A percentile compares a stretch with the other conserved stretches of the same genome.
Evolutionary conservation across 2,113 vertebrate genomes (phyloP).

Genomic region (Menura novaehollandiae): DNA sequence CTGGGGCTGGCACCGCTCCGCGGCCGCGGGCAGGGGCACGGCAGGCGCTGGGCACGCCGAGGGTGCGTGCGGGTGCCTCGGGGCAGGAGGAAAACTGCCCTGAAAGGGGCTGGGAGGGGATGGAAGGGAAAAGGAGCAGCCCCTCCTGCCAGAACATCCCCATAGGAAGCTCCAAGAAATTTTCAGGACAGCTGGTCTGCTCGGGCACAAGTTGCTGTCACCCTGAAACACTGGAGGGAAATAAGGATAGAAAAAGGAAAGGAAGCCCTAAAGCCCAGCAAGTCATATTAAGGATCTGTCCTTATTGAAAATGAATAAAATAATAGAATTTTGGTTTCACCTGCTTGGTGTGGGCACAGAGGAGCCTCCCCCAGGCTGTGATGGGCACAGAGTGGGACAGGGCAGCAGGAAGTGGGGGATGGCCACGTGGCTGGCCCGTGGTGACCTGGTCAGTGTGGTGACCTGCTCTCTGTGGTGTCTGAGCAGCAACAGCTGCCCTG

Average conservation of each 20-base stretch:
- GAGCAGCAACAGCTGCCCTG: fast-evolving
- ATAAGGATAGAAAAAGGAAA: background rate
- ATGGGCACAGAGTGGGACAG: fast-evolving
- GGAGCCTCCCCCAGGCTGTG: background rate
- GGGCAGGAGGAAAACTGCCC: background rate
- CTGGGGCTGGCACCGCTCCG: background rate
- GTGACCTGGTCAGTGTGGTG: background rate
- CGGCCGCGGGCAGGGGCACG: background rate
- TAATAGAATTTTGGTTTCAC: too few relatives aligned
- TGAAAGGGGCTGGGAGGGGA: background rate
- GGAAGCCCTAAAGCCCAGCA: background rate
- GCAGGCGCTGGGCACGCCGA: background rate
- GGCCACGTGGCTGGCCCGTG: background rate
- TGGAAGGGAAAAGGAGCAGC: background rate
- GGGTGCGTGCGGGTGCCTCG: background rate
- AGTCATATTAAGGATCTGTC: fast-evolving
- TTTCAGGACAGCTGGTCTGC: background rate
- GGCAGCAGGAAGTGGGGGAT: fast-evolving
- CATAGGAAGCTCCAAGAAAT: fast-evolving
- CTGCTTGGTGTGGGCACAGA: background rate
- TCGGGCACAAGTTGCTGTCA: background rate
- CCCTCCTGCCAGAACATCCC: background rate
- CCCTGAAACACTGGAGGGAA: background rate
- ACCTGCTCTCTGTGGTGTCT: background rate
- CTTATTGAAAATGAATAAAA: background rate